Evolutionary conservation across 1,140 invertebrate genomes (phyloP), one percentile per base, ranked within the genome.

Genomic region (Solenopsis fugax): DNA sequence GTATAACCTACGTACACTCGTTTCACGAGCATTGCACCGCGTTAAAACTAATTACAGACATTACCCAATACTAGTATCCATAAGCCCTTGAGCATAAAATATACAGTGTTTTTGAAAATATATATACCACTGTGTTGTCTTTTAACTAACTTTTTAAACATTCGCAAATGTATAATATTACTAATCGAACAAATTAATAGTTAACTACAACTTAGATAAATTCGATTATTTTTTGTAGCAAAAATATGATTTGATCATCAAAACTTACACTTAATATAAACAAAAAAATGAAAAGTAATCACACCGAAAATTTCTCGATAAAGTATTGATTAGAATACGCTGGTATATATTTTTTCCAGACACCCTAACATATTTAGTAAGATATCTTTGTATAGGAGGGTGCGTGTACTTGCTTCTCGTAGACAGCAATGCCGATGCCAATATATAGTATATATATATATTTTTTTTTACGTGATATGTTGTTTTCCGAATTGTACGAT

Each of bases 41-140:
- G 75, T 88, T 89, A 90, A 80, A 84, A 81, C 73, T 89, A 89
- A 76, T 69, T 72, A 56, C 72, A 85, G 73, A 85, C 54, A 29
- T 85, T 78, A 88, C 56, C 67, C 84, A 75, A 90, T 87, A 88
- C 88, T 86, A 84, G 29, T 85, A 87, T 90, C 67, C 80, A 41
- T 41, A 88, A 92, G 90, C 91, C 88, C 72, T 92, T 93, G 92
- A 92, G 91, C 92, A 92, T 92, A 81, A 72, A 90, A 71, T 62
- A 80, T 76, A 50, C 78, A 56, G 41, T 77, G 54, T 72, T 73
- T 73, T 48, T 84, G 69, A 75, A 60, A 73, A 84, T 13, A 48
- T 50, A 72, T 82, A 58, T 50, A 71, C 45, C 34, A 60, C 24
- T 60, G n/a, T n/a, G 24, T 45, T 12, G 13, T 71, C 4, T 7